Evolutionary conservation across 2,797 vertebrate species (phyloP).

Genomic region (Molossus alvarezi): DNA sequence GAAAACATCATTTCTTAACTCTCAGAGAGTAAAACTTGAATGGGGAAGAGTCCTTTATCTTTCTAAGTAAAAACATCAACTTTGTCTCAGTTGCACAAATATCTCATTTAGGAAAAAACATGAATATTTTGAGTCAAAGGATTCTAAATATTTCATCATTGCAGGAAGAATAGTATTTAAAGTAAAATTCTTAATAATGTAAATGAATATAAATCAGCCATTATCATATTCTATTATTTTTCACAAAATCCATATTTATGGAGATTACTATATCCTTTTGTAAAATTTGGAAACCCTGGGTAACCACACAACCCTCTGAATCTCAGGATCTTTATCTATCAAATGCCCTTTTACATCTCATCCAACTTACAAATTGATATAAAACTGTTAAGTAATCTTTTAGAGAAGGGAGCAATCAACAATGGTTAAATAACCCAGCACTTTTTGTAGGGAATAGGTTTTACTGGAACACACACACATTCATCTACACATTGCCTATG

Average conservation of each 20-base stretch:
- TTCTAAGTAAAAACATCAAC: conserved; percentile 13
- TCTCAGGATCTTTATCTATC: background rate
- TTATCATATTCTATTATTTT: conserved; percentile 21
- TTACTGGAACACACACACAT: background rate
- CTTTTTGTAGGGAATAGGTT: conserved; percentile 19
- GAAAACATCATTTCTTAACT: conserved; percentile 26
- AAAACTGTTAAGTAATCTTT: conserved; percentile 32
- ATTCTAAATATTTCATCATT: conserved; percentile 55
- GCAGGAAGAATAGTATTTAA: conserved; percentile 33
- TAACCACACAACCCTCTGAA: conserved; percentile 11
- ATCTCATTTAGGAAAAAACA: conserved; percentile 33
- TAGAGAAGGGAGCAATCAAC: background rate
- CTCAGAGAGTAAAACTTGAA: conserved; percentile 33
- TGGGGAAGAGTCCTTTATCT: conserved; percentile 23
- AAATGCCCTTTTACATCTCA: conserved; percentile 4
- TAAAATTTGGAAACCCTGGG: conserved; percentile 12
- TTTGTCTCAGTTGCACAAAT: conserved; percentile 21
- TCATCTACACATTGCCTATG: background rate
- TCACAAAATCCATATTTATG: conserved; percentile 23
- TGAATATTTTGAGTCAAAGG: conserved; percentile 19
- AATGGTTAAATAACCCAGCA: background rate
- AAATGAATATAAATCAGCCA: background rate
- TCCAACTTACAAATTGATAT: background rate
- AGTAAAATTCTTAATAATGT: conserved; percentile 38
- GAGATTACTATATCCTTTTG: background rate